Evolutionary conservation across 1,140 invertebrate genomes (phyloP).

Genomic region (Drosophila trapezifrons): DNA sequence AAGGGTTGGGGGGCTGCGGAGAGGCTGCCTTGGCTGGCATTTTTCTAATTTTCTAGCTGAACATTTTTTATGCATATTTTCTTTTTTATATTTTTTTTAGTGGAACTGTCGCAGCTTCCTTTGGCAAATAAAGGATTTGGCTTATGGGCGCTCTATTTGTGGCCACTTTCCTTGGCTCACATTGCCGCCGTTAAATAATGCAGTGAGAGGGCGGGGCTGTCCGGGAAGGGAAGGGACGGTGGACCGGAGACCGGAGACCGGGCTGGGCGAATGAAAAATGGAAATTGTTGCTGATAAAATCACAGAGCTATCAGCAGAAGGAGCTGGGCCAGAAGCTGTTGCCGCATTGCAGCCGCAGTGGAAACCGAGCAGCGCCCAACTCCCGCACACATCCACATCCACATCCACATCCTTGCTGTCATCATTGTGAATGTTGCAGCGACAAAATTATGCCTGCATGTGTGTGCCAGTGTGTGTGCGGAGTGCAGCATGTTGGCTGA

Average conservation of each 20-base stretch:
- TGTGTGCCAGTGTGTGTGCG: slow-evolving; percentile 19
- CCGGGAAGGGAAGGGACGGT: neutral
- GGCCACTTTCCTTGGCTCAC: slow-evolving; percentile 72
- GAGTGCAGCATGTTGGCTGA: slow-evolving; percentile 45
- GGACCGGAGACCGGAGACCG: too few relatives aligned
- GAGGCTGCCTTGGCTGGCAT: slow-evolving; percentile 42
- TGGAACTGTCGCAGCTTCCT: slow-evolving; percentile 40
- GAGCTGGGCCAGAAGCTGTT: slow-evolving; percentile 54
- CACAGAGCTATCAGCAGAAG: slow-evolving; percentile 68
- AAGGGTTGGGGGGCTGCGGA: neutral
- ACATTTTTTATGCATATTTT: slow-evolving; percentile 59
- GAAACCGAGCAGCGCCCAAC: slow-evolving; percentile 14
- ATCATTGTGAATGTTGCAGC: slow-evolving; percentile 74
- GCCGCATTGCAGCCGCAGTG: slow-evolving; percentile 67
- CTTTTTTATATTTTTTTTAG: slow-evolving; percentile 14
- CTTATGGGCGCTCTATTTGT: slow-evolving; percentile 66
- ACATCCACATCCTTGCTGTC: slow-evolving; percentile 62
- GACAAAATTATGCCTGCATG: slow-evolving; percentile 67
- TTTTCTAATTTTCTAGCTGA: slow-evolving; percentile 64
- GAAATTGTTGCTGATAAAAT: slow-evolving; percentile 82
- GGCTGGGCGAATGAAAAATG: slow-evolving; percentile 65
- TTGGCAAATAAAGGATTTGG: slow-evolving; percentile 70
- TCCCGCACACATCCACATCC: slow-evolving; percentile 1
- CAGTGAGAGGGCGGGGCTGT: slow-evolving; percentile 23
- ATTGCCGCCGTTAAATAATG: slow-evolving; percentile 61